Evolutionary conservation across 2,113 vertebrate genomes (phyloP).

Genomic region (cattle (Bos taurus)): DNA sequence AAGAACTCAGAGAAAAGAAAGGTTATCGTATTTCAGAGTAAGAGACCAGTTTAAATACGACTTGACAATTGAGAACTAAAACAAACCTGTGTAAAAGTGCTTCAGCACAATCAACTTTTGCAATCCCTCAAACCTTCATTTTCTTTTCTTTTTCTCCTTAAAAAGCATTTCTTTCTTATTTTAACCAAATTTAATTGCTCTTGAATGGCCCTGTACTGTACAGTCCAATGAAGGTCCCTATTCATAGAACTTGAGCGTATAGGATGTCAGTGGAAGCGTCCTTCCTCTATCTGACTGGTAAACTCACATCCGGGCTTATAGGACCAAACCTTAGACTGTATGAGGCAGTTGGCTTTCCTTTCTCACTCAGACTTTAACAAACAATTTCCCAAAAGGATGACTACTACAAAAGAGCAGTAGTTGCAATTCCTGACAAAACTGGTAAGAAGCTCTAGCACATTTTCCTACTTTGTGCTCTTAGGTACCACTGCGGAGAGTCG

Average conservation of each 20-base stretch:
- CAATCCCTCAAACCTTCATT: constrained; percentile 59
- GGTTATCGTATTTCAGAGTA: constrained; percentile 76
- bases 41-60: constrained; percentile 73
- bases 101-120: constrained; percentile 69
- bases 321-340: constrained; percentile 22
- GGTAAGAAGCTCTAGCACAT: neutral
- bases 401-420: neutral
- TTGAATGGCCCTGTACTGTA: constrained; percentile 63
- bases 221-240: constrained; percentile 69
- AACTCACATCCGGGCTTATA: constrained; percentile 58
- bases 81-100: constrained; percentile 68
- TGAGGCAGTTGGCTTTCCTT: constrained; percentile 15
- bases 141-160: neutral
- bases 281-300: constrained; percentile 68
- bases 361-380: neutral
- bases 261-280: constrained; percentile 64
- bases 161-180: constrained; percentile 69
- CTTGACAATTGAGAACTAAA: constrained; percentile 74
- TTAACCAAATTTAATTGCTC: constrained; percentile 71
- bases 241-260: constrained; percentile 59
- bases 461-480: neutral
- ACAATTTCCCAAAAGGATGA: constrained; percentile 11
- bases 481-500: neutral
- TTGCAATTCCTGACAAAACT: neutral
- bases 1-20: constrained; percentile 72